Percentiles rank a stretch among this genome's conserved stretches.
Evolutionary conservation across 2,888 invertebrate species (phyloP).

Genomic region (Syrphus vitripennis): DNA sequence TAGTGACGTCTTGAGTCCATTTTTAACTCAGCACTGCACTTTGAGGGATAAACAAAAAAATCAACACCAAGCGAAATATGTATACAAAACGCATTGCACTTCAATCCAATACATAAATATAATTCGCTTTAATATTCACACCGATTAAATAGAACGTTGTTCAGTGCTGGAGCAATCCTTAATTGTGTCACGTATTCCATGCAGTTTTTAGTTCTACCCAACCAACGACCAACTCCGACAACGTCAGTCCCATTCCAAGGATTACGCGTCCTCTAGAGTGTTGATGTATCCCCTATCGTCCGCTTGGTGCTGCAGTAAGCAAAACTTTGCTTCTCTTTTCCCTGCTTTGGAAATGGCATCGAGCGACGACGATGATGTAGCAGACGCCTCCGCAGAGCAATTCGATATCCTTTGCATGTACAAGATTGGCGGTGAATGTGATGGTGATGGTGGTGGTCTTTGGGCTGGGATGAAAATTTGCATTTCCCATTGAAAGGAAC

Average conservation of each 20-base stretch:
- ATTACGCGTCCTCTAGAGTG: not conserved
- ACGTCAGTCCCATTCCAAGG: not conserved
- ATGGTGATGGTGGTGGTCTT: conserved; percentile 29
- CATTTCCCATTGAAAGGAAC: conserved; percentile 52
- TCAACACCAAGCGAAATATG: not conserved
- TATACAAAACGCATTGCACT: conserved; percentile 36
- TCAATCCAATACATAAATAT: conserved; percentile 55
- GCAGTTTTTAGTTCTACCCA: not conserved
- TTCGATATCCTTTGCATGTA: conserved; percentile 68
- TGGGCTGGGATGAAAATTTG: conserved; percentile 48
- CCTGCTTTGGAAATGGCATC: not conserved
- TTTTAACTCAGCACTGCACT: not conserved
- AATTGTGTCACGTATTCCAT: conserved; percentile 69
- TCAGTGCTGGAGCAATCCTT: conserved; percentile 55
- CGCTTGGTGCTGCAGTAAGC: conserved; percentile 13
- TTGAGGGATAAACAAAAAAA: not conserved
- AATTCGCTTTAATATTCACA: conserved; percentile 68
- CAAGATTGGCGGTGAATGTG: conserved; percentile 48
- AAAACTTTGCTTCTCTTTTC: conserved; percentile 40
- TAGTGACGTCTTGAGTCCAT: conserved; percentile 14
- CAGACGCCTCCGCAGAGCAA: conserved; percentile 23
- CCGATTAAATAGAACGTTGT: conserved; percentile 63
- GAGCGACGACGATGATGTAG: not conserved
- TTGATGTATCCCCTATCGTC: conserved; percentile 11
- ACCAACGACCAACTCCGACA: not conserved